Base-by-base conservation (phyloP, 2,888 invertebrate species). In the Melipona beecheii region DNA sequence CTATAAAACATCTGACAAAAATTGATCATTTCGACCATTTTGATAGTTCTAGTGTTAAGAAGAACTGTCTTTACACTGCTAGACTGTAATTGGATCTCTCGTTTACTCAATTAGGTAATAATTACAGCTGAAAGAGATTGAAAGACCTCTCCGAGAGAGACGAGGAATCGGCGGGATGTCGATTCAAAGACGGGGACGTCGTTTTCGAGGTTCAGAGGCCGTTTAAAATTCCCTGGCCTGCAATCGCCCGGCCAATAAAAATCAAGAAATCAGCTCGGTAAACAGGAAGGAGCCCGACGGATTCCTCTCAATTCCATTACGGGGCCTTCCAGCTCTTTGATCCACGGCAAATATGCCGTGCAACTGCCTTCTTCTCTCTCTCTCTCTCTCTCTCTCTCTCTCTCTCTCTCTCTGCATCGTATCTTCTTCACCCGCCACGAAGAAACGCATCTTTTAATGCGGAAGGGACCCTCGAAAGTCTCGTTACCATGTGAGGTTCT, bases 211-310 rank as follows among this genome's bases (percentile, higher is more conserved):
- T 52, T 65, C 62, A 64, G 62, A 69, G 75, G 77, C 68, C 70
- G 78, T 70, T 83, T 87, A 80, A 88, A 85, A 89, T 89, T 88
- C 89, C 81, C 72, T 56, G 68, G 78, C 27, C 69, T 58, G 81
- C 85, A 74, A 89, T 81, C 78, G 81, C 43, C 75, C 70, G 74
- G 75, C 78, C 83, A 88, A 89, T 85, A 89, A 85, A 89, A 88
- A 89, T 89, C 90, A 89, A 78, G 84, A 62, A 88, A 89, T 85
- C 87, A 80, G 68, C 75, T 78, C 69, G 58, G 86, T 82, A 86
- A 89, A 89, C 82, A 88, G 75, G 79, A 79, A 24, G 56, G 21
- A 81, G 73, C 72, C 79, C 74, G 74, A 54, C 78, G 71, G 69
- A 84, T 80, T 82, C 80, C 72, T 78, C 69, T 78, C 83, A 80